phyloP scores from a whole-genome alignment of 2,797 vertebrate genomes.

The Anguilla marmorata region DNA sequence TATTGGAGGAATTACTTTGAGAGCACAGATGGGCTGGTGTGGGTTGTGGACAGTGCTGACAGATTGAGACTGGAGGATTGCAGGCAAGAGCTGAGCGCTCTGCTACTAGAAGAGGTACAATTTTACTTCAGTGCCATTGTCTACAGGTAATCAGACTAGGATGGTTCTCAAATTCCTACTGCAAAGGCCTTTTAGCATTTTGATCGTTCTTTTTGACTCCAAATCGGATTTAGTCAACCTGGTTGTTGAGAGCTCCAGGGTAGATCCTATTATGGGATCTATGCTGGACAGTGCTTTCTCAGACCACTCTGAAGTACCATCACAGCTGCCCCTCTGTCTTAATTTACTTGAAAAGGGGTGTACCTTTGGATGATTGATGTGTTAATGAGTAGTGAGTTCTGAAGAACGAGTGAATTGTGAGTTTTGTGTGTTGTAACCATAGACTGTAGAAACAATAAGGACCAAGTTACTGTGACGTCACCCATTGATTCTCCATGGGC shows the following conservation, averaged over 20 bases:
- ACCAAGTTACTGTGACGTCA: no score
- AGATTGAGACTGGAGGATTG: constrained; percentile 86
- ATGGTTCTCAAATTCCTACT: not conserved
- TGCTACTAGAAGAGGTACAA: constrained; percentile 83
- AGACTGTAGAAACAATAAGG: no score
- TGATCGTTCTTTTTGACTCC: not conserved
- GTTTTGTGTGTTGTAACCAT: not conserved
- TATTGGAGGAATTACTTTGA: constrained; percentile 97
- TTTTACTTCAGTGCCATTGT: not conserved
- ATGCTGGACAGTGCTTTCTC: not conserved
- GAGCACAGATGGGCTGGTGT: constrained; percentile 90
- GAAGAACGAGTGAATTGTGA: not conserved
- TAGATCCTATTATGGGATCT: no score
- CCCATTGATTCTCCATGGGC: no score
- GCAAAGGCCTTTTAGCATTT: not conserved
- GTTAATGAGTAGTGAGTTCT: not conserved
- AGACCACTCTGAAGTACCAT: not conserved
- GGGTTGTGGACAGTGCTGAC: constrained; percentile 93
- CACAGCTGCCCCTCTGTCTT: not conserved
- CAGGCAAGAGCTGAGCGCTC: constrained; percentile 73
- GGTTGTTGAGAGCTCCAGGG: not conserved
- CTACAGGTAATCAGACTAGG: not conserved
- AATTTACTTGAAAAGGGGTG: not conserved
- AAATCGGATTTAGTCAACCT: not conserved
- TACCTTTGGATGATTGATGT: not conserved